These are phyloP conservation scores for Lepilemur ruficaudatus DNA, from an alignment of 2,797 vertebrate genomes.

Conservation along the genomic window DNA sequence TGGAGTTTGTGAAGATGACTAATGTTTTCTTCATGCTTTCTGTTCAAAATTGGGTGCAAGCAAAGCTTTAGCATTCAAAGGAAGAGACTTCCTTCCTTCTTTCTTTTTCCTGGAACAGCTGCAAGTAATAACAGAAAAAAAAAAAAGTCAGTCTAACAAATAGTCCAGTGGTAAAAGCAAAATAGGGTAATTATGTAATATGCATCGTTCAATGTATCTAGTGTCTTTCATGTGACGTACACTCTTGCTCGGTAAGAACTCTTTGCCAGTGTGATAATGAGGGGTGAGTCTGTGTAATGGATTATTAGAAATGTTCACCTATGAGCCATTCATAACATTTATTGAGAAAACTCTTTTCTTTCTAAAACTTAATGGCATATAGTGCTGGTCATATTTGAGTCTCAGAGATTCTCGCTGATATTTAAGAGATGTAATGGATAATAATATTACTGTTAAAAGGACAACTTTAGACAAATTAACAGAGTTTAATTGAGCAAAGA, in stretches of 20 bases:
- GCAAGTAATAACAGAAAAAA: constrained; percentile 19
- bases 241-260: background rate
- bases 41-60: background rate
- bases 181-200: background rate
- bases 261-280: background rate
- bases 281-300: background rate
- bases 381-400: background rate
- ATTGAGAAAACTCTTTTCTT: background rate
- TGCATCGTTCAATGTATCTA: background rate
- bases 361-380: background rate
- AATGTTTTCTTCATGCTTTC: background rate
- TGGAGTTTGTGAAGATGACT: background rate
- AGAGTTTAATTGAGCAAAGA: background rate
- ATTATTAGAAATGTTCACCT: background rate
- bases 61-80: background rate
- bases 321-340: background rate
- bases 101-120: constrained; percentile 9
- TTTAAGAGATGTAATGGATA: background rate
- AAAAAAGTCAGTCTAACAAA: background rate
- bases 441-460: background rate
- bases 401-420: background rate
- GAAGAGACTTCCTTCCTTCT: background rate
- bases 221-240: background rate
- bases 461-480: background rate
- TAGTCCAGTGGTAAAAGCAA: background rate